These are phyloP conservation scores for Schizothorax lantsangensis DNA, from an alignment of 2,797 vertebrate species.

Conservation along the genomic window DNA sequence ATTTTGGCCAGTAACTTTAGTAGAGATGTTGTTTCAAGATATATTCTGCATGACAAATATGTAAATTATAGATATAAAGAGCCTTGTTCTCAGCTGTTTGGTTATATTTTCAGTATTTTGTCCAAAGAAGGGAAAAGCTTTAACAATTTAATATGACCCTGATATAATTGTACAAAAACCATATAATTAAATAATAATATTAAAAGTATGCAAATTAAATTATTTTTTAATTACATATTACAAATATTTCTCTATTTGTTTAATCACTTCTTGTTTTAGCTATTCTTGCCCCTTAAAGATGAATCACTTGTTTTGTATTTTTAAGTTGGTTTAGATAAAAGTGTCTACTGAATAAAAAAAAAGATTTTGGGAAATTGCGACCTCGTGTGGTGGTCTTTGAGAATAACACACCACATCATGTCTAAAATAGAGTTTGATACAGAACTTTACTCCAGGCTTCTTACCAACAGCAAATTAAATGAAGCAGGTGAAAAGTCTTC, in stretches of 20 bases:
- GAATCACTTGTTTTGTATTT: not conserved
- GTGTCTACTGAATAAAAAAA: not conserved
- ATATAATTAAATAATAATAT: not conserved
- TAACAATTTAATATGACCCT: not conserved
- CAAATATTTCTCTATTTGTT: not conserved
- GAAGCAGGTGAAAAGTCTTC: not conserved
- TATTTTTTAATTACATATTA: not conserved
- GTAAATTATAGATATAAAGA: not conserved
- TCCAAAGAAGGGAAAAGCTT: not conserved
- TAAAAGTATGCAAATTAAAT: not conserved
- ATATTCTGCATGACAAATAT: not conserved
- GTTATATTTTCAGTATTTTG: not conserved
- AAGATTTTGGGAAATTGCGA: not conserved
- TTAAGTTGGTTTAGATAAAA: not conserved
- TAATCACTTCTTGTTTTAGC: not conserved
- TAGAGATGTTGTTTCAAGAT: too few relatives aligned
- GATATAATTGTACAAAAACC: not conserved
- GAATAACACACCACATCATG: not conserved
- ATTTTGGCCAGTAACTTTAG: not conserved
- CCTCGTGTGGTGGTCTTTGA: conserved; percentile 23
- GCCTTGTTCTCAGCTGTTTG: not conserved
- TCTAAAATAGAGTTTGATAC: not conserved
- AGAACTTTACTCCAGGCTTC: not conserved
- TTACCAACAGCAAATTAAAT: not conserved
- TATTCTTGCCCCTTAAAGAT: not conserved